Evolutionary conservation across 2,113 vertebrate species (phyloP), one percentile per base, ranked within the genome.

Genomic region (Muscicapa adusta): DNA sequence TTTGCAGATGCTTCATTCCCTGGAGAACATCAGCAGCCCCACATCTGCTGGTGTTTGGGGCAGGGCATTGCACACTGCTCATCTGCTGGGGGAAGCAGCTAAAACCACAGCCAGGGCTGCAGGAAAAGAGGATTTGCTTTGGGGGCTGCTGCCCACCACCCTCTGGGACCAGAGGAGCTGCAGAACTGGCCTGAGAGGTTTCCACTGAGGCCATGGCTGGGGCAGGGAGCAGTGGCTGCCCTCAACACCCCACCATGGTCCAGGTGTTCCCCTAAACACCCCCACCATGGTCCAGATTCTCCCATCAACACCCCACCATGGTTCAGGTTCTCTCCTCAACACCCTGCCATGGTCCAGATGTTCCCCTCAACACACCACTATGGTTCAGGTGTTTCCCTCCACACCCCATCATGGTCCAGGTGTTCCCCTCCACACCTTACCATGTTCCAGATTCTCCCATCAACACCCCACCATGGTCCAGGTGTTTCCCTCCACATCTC

Each of bases 311-410:
- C 12, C 19, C 10, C 15, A 0, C 15, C 2, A 1, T 8, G 45
- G 43, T 24, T 29, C 34, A 31, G 47, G 8, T 14, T 2, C 2
- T 40, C 10, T 13, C 28, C 50, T 51, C 66, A 28, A 3, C 24
- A 33, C 10, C 36, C 12, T 12, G 0, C 24, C 0, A 0, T 25
- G 38, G 40, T 23, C 28, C 33, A 29, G 34, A 3, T 29, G 2
- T 1, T 18, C 5, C 17, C n/a, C 65, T 48, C 54, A 29, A 1
- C 22, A 18, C 11, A 23, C 9, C 18, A 0, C 23, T 0, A 1
- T 38, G 51, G 61, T 28, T 23, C 40, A 26, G 50, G 73, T 34
- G 5, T 2, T 40, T 8, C 11, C 40, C 40, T 45, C 61, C 16
- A 2, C 25, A 16, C 15, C n/a, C 8, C 12, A 8, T 8, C 19